A percentile compares a stretch with the other conserved stretches of the same genome.
phyloP scores from a whole-genome alignment of 1,140 invertebrate species.

The Arctopsyche grandis region DNA sequence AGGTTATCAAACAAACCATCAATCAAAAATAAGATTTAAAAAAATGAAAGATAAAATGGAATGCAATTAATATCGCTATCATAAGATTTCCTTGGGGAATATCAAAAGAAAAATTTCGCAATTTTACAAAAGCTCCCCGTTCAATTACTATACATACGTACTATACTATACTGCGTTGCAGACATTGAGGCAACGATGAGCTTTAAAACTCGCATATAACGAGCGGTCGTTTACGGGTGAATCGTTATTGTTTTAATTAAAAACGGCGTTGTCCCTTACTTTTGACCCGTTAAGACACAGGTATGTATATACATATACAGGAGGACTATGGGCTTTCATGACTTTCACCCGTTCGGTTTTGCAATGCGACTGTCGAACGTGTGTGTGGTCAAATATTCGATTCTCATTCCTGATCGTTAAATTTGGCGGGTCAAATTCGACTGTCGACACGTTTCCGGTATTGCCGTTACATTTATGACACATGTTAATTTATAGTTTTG shows the following conservation, averaged over 20 bases:
- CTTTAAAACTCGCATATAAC: background rate
- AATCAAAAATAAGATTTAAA: background rate
- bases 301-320: background rate
- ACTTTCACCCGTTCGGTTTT: background rate
- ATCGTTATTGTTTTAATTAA: slow-evolving; percentile 2
- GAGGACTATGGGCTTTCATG: background rate
- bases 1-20: background rate
- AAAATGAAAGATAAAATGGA: background rate
- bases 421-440: too few relatives aligned
- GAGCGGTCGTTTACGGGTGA: background rate
- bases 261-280: background rate
- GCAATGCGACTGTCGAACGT: background rate
- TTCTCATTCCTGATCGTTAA: too few relatives aligned
- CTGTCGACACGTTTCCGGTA: too few relatives aligned
- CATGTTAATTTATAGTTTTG: too few relatives aligned
- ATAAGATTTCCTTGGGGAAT: too few relatives aligned
- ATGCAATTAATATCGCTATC: background rate
- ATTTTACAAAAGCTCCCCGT: too few relatives aligned
- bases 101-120: too few relatives aligned
- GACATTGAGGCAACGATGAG: too few relatives aligned
- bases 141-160: too few relatives aligned
- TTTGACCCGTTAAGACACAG: background rate
- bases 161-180: background rate
- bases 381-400: too few relatives aligned
- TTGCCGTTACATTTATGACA: too few relatives aligned